Percentiles rank a stretch among this genome's conserved stretches.
Conservation (phyloP, 2,113 vertebrate genomes). For the Callipepla squamata region DNA sequence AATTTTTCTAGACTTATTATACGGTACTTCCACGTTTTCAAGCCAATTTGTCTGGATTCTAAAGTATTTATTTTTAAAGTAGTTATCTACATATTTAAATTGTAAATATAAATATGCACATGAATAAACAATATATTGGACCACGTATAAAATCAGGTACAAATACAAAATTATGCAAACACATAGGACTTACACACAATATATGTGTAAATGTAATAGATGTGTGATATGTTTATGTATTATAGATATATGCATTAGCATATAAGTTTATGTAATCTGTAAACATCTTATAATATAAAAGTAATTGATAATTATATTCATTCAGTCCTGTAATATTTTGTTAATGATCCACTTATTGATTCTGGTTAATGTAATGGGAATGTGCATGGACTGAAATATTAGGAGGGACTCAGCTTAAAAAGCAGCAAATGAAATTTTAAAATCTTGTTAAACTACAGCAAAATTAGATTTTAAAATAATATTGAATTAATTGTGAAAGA, state of each 20-base stretch:
- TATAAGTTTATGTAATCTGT: not conserved
- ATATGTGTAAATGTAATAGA: not conserved
- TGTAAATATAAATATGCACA: not conserved
- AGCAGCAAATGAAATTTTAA: not conserved
- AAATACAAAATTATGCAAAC: not conserved
- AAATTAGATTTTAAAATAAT: not conserved
- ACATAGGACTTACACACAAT: not conserved
- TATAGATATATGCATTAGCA: not conserved
- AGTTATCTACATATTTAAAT: not conserved
- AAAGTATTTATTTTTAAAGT: not conserved
- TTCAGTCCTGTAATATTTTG: not conserved
- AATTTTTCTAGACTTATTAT: not conserved
- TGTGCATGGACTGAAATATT: not conserved
- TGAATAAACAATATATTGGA: not conserved
- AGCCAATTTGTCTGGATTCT: not conserved
- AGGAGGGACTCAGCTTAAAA: not conserved
- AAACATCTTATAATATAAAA: not conserved
- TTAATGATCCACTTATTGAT: accelerated
- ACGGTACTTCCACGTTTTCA: not conserved
- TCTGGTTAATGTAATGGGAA: not conserved
- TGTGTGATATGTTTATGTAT: not conserved
- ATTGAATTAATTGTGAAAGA: not conserved
- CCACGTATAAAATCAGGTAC: no score
- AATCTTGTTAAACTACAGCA: not conserved
- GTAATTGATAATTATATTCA: no score